These are phyloP conservation scores for Sinocyclocheilus maitianheensis DNA, from an alignment of 2,113 vertebrate species.

Conservation along the genomic window DNA sequence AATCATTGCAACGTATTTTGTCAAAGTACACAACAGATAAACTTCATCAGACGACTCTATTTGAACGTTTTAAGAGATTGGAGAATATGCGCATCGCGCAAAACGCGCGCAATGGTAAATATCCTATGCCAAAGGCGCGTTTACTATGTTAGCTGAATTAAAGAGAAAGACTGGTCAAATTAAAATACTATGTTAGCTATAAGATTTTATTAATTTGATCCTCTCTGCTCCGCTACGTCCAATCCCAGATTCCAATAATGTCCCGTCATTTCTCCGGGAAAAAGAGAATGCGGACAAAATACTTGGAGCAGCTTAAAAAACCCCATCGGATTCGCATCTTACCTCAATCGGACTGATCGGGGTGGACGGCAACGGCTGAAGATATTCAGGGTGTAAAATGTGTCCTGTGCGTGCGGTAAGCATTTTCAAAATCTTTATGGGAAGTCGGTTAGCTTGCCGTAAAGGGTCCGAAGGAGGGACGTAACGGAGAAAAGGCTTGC, in stretches of 20 bases:
- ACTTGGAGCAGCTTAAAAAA: background rate
- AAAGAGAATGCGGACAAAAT: background rate
- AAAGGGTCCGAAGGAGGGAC: constrained; percentile 91
- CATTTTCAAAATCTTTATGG: constrained; percentile 99
- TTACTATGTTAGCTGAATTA: background rate
- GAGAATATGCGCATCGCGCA: constrained; percentile 23
- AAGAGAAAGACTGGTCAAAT: background rate
- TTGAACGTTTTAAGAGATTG: background rate
- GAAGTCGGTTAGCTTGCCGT: constrained; percentile 95
- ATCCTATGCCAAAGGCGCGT: background rate
- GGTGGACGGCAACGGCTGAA: constrained; percentile 96
- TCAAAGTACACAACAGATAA: background rate
- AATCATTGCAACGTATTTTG: background rate
- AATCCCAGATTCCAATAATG: too few relatives aligned
- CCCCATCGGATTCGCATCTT: constrained; percentile 63
- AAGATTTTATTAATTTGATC: background rate
- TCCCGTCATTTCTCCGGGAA: background rate
- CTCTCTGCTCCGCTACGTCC: background rate
- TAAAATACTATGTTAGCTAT: background rate
- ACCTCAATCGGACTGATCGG: constrained; percentile 98
- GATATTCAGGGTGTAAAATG: constrained; percentile 98
- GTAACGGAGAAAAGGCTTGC: constrained; percentile 90
- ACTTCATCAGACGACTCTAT: background rate
- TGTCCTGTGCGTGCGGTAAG: constrained; percentile 96
- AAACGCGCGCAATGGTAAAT: background rate